Evolutionary conservation across 2,797 vertebrate genomes (phyloP).

Genomic region (Enteromius argenteus): DNA sequence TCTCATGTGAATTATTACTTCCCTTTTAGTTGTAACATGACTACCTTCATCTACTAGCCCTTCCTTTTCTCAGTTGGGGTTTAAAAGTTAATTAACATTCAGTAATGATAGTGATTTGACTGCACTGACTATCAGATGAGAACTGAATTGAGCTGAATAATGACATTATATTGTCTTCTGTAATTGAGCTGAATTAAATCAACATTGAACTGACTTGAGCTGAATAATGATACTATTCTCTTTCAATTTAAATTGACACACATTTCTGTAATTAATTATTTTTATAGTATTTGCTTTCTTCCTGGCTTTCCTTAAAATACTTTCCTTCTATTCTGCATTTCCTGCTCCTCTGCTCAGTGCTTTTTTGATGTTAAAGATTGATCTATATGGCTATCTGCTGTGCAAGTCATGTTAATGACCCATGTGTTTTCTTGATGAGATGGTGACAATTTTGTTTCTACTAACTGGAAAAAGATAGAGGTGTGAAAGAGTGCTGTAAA

Average conservation of each 20-base stretch:
- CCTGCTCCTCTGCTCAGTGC: background rate
- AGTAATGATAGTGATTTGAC: background rate
- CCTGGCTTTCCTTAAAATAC: background rate
- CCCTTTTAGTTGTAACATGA: background rate
- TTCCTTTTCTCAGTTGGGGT: background rate
- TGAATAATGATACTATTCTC: background rate
- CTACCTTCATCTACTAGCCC: background rate
- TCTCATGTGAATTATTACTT: slow-evolving; percentile 4
- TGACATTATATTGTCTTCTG: background rate
- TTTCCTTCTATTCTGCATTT: background rate
- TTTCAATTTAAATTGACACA: background rate
- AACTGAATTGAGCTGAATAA: background rate
- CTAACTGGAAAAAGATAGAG: slow-evolving; percentile 13
- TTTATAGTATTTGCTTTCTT: background rate
- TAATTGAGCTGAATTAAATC: background rate
- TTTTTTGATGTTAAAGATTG: background rate
- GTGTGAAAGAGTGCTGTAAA: slow-evolving; percentile 31
- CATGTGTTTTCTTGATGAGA: slow-evolving; percentile 34
- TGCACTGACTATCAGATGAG: background rate
- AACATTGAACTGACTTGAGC: background rate
- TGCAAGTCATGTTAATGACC: slow-evolving; percentile 29
- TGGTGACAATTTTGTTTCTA: background rate
- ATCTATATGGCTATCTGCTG: background rate
- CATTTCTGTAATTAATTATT: background rate
- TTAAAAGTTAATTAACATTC: background rate